Evolutionary conservation across 2,113 vertebrate species (phyloP).

Genomic region (Protobothrops flavoviridis): DNA sequence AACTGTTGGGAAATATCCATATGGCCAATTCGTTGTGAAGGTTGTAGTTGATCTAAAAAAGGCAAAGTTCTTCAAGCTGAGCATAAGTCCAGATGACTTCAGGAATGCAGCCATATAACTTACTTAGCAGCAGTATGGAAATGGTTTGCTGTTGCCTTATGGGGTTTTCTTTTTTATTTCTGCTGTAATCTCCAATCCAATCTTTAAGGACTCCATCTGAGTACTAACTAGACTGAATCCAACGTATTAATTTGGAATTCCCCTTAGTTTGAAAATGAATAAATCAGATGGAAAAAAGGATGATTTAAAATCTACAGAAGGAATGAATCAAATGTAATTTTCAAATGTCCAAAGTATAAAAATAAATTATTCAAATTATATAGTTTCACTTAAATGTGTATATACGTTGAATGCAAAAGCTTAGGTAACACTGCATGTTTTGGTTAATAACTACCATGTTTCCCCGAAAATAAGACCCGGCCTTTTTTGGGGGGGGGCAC

Average conservation of each 20-base stretch:
- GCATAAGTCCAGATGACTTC: neutral
- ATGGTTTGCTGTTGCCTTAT: neutral
- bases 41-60: neutral
- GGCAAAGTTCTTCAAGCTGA: neutral
- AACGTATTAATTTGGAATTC: neutral
- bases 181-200: neutral
- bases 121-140: neutral
- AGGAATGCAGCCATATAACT: neutral
- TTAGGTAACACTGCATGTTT: neutral
- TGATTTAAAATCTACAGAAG: constrained; percentile 46
- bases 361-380: constrained; percentile 28
- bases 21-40: constrained; percentile 17
- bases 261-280: constrained; percentile 38
- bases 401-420: neutral
- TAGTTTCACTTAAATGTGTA: constrained; percentile 43
- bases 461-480: too few relatives aligned
- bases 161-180: neutral
- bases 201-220: neutral
- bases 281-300: neutral
- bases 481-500: too few relatives aligned
- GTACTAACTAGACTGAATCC: neutral
- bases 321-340: constrained; percentile 45
- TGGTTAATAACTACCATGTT: neutral
- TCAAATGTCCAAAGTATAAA: constrained; percentile 55
- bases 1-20: constrained; percentile 1